phyloP scores from a whole-genome alignment of 2,113 vertebrate genomes.

The Ariopsis seemanni region DNA sequence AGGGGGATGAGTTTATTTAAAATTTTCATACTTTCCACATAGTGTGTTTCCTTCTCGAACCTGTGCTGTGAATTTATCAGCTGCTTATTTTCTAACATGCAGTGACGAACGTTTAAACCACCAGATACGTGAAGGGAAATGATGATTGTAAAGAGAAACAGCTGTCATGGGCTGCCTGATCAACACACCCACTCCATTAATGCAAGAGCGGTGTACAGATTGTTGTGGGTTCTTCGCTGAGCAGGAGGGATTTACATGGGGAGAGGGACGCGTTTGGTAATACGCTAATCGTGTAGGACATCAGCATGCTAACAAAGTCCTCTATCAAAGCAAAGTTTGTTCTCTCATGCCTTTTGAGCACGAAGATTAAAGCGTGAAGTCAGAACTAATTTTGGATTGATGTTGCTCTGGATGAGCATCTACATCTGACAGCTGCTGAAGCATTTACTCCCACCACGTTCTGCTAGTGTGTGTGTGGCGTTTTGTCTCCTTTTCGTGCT shows the following conservation, averaged over 20 bases:
- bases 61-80: background rate
- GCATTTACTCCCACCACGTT: background rate
- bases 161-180: background rate
- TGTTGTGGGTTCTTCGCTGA: background rate
- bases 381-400: background rate
- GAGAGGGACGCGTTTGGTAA: background rate
- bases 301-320: background rate
- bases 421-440: background rate
- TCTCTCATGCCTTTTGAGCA: background rate
- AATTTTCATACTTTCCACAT: too few relatives aligned
- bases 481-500: background rate
- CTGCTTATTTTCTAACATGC: background rate
- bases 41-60: background rate
- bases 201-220: background rate
- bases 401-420: background rate
- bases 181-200: background rate
- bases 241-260: background rate
- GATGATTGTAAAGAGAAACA: background rate
- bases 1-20: too few relatives aligned
- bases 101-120: background rate
- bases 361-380: background rate
- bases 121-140: background rate
- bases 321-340: conserved; percentile 3
- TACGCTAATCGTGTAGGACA: background rate
- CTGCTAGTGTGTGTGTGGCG: background rate